Evolutionary conservation across 2,888 invertebrate species (phyloP).

Genomic region (Acanthococcus lagerstroemiae): DNA sequence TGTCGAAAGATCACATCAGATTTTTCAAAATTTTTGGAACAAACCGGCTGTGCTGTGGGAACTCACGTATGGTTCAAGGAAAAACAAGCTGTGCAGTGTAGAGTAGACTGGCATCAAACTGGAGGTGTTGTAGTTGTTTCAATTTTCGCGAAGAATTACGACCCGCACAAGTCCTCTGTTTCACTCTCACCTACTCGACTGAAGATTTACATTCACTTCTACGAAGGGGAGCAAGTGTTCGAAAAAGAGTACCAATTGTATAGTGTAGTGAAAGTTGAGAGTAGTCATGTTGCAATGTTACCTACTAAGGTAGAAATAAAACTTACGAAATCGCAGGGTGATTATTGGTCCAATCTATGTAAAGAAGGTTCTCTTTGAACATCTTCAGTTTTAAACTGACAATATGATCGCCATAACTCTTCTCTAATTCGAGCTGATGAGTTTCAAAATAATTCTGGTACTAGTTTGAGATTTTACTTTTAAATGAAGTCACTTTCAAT

Average conservation of each 20-base stretch:
- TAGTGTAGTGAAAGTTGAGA: conserved; percentile 67
- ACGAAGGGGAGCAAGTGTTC: conserved; percentile 63
- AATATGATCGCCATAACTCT: too few species aligned
- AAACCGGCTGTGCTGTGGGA: conserved; percentile 79
- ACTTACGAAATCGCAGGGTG: conserved; percentile 73
- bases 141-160: conserved; percentile 82
- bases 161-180: conserved; percentile 62
- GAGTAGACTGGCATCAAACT: conserved; percentile 95
- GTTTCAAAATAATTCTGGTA: too few species aligned
- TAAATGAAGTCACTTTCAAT: too few species aligned
- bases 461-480: too few species aligned
- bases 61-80: conserved; percentile 73
- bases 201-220: conserved; percentile 63
- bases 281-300: conserved; percentile 65
- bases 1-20: conserved; percentile 88
- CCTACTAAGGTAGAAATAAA: conserved; percentile 88
- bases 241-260: conserved; percentile 65
- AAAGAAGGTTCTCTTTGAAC: too few species aligned
- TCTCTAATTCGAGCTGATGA: too few species aligned
- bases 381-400: too few species aligned
- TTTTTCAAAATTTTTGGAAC: conserved; percentile 82
- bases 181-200: conserved; percentile 76
- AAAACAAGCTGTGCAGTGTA: conserved; percentile 52
- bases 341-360: conserved; percentile 55
- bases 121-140: conserved; percentile 71